Conservation (phyloP, 2,888 invertebrate genomes). For the Coenonympha arcania region DNA sequence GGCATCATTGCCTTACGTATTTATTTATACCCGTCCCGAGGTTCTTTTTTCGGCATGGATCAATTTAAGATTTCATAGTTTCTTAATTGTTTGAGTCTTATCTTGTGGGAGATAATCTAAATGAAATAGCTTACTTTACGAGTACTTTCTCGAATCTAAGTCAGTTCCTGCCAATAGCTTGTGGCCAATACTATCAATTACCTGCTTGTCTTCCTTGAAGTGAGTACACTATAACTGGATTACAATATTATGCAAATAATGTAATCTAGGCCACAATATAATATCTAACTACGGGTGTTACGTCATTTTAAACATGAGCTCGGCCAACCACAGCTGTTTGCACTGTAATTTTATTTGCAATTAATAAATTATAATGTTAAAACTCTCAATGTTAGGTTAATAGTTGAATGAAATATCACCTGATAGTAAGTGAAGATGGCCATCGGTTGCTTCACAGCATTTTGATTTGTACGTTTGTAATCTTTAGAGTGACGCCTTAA, state of each 20-base stretch:
- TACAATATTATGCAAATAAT: conserved; percentile 6
- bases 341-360: background rate
- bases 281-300: conserved; percentile 1
- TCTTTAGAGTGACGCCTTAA: too few species aligned
- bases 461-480: too few species aligned
- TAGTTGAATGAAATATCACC: too few species aligned
- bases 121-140: background rate
- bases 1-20: too few species aligned
- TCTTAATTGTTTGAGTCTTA: too few species aligned
- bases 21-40: too few species aligned
- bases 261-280: background rate
- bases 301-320: conserved; percentile 5
- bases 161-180: background rate
- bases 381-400: too few species aligned
- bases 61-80: too few species aligned
- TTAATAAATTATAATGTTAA: background rate
- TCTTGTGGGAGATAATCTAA: too few species aligned
- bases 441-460: too few species aligned
- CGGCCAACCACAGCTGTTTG: background rate
- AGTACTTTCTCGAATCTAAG: background rate
- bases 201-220: background rate
- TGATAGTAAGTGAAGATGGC: too few species aligned
- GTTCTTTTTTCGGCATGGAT: too few species aligned
- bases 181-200: conserved; percentile 3
- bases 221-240: conserved; percentile 1